Evolutionary conservation across 1,140 invertebrate genomes (phyloP), one percentile per base, ranked within the genome.

Genomic region (Phenacoccus solenopsis): DNA sequence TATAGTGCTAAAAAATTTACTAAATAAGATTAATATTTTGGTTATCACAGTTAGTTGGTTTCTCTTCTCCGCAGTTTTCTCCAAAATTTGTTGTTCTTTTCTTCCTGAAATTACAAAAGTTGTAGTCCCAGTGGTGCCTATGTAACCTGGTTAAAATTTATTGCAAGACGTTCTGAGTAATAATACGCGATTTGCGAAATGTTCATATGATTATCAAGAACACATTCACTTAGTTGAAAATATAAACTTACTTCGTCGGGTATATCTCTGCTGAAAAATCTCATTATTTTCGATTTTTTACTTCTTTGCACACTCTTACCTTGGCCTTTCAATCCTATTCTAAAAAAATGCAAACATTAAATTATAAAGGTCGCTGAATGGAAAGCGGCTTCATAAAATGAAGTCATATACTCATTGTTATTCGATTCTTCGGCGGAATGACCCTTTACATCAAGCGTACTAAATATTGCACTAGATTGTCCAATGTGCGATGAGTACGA

Each of bases 21-120:
- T n/a, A n/a, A n/a, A n/a, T n/a, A n/a, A n/a, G n/a, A n/a, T n/a
- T n/a, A n/a, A n/a, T n/a, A n/a, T n/a, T n/a, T n/a, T n/a, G n/a
- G n/a, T 10, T 49, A 49, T 49, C 38, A 64, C 59, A 27, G 25
- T 64, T 64, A 64, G 16, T 64, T 64, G 12, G 59, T 64, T 64
- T 64, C 20, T 64, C 59, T 64, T 64, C 59, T 3, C 25, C 59
- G 59, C 16, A 64, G 20, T 64, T 64, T 64, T 27, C 25, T 24
- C 59, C 59, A 64, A 64, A 64, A 64, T 64, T 64, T 27, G 9
- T 27, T 64, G 13, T 64, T 24, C 25, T 64, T 64, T 5, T 64
- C 59, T 64, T 64, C 59, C 21, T 24, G 16, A 4, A 25, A 64
- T 64, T 25, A 5, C 22, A 64, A 22, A 10, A 64, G 21, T 9